Evolutionary conservation across 2,888 invertebrate species (phyloP), one percentile per base, ranked within the genome.

Genomic region (Troilus luridus): DNA sequence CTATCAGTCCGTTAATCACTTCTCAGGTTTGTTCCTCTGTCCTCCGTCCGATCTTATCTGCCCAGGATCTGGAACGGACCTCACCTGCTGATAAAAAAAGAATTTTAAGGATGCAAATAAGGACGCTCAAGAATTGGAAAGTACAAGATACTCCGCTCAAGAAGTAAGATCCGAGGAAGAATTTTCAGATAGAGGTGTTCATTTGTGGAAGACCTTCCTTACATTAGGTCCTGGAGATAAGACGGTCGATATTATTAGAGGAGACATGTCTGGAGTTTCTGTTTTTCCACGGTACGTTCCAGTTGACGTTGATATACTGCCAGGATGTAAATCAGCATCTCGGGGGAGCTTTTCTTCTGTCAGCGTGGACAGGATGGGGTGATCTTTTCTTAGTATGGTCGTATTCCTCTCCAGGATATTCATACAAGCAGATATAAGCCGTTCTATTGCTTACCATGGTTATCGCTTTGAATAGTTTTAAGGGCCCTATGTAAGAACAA

Each of bases 181-280:
- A 85, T 85, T 54, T 54, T 58, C 85, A 85, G 85, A 85, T 85
- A 58, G 85, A 85, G 56, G 85, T 85, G 85, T 85, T 85, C 85
- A 85, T 85, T 85, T 85, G 85, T 54, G 85, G 85, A 85, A n/a
- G 85, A 85, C n/a, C 81, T 54, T 81, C 81, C 56, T 58, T 58
- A 77, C 72, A 77, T 77, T 54, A 85, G n/a, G 56, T 21, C 56
- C 21, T 9, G n/a, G 21, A 85, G 85, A 85, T 85, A 85, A 85
- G 85, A 85, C n/a, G 85, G 85, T n/a, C 21, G 85, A 85, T 85
- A 85, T 85, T 85, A 85, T 85, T 85, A 85, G 85, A 85, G 56
- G 85, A 85, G 85, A 85, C 85, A 85, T 85, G 85, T 85, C 85
- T 58, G 56, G 85, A 58, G 56, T 54, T 85, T 85, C 56, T 54